Conservation (phyloP, 1,140 invertebrate genomes). For the Pararge aegeria region DNA sequence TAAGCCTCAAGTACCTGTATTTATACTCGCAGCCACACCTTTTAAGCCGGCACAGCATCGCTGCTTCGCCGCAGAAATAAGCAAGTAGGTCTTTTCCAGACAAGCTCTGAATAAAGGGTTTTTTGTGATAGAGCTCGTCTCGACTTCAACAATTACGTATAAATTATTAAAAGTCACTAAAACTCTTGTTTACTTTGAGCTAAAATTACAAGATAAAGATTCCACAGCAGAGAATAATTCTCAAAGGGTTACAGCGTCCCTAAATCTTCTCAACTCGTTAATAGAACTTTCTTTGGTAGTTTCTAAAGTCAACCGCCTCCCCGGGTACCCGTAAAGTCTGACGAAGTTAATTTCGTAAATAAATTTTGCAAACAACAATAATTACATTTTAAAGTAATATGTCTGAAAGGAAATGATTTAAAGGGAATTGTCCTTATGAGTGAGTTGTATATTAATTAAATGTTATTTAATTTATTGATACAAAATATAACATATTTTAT, state of each 20-base stretch:
- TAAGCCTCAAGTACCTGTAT: no score
- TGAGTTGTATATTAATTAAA: no score
- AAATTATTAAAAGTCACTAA: not conserved
- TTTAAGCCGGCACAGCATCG: no score
- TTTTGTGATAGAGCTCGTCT: no score
- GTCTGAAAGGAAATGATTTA: not conserved
- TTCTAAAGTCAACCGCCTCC: slow-evolving; percentile 5
- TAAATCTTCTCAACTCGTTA: slow-evolving; percentile 8
- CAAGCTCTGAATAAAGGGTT: no score
- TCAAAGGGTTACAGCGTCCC: slow-evolving; percentile 4
- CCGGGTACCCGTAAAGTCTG: not conserved
- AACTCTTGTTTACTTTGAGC: not conserved
- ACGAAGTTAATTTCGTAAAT: slow-evolving; percentile 4
- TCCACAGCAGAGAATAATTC: not conserved
- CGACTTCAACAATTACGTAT: no score
- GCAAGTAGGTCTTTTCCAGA: no score
- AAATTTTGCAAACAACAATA: slow-evolving; percentile 5
- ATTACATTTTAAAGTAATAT: not conserved
- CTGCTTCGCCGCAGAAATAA: no score
- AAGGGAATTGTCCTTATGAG: slow-evolving; percentile 8
- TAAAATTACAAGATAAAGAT: slow-evolving; percentile 5
- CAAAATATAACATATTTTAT: no score
- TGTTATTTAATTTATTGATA: no score
- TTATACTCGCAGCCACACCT: no score
- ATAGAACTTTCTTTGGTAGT: slow-evolving; percentile 8